These are phyloP conservation scores for Julus scandinavius DNA, from an alignment of 2,888 invertebrate species.

Conservation along the genomic window DNA sequence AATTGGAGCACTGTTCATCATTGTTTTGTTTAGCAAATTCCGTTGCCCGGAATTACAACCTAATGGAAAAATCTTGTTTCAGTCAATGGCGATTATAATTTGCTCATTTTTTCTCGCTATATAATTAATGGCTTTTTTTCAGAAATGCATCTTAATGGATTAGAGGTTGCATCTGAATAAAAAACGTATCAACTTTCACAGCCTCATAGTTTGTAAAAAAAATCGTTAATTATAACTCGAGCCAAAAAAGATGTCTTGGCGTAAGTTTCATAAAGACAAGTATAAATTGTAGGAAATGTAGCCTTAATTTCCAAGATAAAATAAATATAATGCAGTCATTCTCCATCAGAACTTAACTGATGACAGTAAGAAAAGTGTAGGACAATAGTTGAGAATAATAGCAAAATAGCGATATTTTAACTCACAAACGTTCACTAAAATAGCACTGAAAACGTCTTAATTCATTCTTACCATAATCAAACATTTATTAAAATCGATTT, in stretches of 20 bases:
- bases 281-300: not conserved
- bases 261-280: not conserved
- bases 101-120: slow-evolving; percentile 6
- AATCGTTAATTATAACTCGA: slow-evolving; percentile 5
- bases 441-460: too few relatives aligned
- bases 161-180: slow-evolving; percentile 14
- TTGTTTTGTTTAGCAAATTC: slow-evolving; percentile 38
- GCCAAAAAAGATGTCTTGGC: not conserved
- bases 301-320: not conserved
- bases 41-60: slow-evolving; percentile 3
- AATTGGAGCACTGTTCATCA: slow-evolving; percentile 3
- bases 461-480: too few relatives aligned
- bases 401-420: too few relatives aligned
- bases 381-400: not conserved
- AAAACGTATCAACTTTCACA: not conserved
- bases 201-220: not conserved
- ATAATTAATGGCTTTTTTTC: slow-evolving; percentile 26
- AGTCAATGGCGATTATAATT: slow-evolving; percentile 29
- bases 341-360: too few relatives aligned
- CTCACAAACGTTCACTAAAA: too few relatives aligned
- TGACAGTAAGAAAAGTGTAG: not conserved
- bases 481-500: too few relatives aligned
- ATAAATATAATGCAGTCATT: not conserved
- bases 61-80: slow-evolving; percentile 27
- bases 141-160: slow-evolving; percentile 42